Evolutionary conservation across 2,113 vertebrate genomes (phyloP), one percentile per base, ranked within the genome.

Genomic region (Hippocampus comes): DNA sequence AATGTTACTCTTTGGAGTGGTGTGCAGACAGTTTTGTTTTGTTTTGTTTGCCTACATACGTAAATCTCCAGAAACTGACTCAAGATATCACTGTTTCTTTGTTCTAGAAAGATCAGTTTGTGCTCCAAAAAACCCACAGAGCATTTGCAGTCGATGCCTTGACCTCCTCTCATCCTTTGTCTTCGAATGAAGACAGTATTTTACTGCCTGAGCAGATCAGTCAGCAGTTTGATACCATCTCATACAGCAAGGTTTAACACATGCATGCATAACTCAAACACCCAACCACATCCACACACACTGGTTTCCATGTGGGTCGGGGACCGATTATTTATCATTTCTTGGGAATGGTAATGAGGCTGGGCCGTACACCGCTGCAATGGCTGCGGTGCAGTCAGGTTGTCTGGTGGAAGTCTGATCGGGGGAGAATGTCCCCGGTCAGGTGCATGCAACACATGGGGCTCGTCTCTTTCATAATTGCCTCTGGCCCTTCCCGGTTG

Each of bases 81-180:
- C 2, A 38, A 12, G 2, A 57, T 23, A 23, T 57, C n/a, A 9
- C 2, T 23, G 15, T 79, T 5, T 71, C n/a, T 75, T 61, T 76
- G 38, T 43, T 67, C 25, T 87, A 98, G 97, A 95, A 92, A 91
- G 95, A 97, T 83, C 79, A 98, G 83, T 94, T 96, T 0, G 92
- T 98, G 20, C 90, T 93, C 8, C 85, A 89, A 0, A 94, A 97
- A 0, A 0, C 97, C 42, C 86, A 98, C 53, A 5, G 8, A 0
- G 96, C 95, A 77, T 97, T 99, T 90, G 92, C 91, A 0, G 84
- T 95, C 0, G 96, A 98, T 0, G 94, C 95, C 0, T 87, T 99
- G 80, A 74, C 78, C 60, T 94, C 92, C 10, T 99, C 97, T 41
- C 97, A 97, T 84, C 96, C 97, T 0, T 91, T 99, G 34, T 92